Percentiles rank a stretch among this genome's conserved stretches.
phyloP scores from a whole-genome alignment of 53 echinoderm and acorn worm genomes.

The Holothuria leucospilota region DNA sequence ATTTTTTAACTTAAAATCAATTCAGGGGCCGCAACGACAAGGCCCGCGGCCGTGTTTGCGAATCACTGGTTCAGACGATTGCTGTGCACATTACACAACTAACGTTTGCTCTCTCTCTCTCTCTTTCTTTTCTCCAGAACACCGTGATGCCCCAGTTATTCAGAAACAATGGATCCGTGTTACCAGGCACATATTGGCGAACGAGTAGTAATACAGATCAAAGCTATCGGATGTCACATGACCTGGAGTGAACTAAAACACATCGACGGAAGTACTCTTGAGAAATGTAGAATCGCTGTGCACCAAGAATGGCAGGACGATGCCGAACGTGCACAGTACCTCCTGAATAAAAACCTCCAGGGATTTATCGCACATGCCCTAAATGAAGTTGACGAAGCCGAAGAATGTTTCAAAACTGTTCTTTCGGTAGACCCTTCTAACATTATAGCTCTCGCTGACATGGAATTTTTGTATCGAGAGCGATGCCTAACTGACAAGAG shows the following conservation, averaged over 20 bases:
- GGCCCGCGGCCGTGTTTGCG: too few relatives aligned
- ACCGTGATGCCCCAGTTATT: too few relatives aligned
- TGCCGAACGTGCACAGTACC: conserved; percentile 74
- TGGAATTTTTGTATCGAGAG: conserved; percentile 46
- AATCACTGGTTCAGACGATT: too few relatives aligned
- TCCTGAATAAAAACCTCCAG: conserved; percentile 70
- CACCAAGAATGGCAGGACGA: conserved; percentile 69
- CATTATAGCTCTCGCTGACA: conserved; percentile 75
- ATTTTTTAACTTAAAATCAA: too few relatives aligned
- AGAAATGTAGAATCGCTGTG: conserved; percentile 45
- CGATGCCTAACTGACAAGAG: conserved; percentile 16
- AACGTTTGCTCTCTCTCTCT: too few relatives aligned
- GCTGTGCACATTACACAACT: too few relatives aligned
- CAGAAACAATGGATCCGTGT: too few relatives aligned
- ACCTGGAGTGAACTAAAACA: conserved; percentile 74
- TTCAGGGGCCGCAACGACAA: too few relatives aligned
- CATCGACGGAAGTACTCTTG: conserved; percentile 51
- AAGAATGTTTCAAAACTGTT: conserved; percentile 64
- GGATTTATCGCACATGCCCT: conserved; percentile 80
- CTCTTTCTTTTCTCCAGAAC: too few relatives aligned
- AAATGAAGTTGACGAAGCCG: conserved; percentile 60
- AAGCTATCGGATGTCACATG: conserved; percentile 81
- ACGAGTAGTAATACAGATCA: conserved; percentile 48
- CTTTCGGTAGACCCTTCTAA: conserved; percentile 67
- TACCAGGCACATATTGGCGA: background rate